Percentiles rank a stretch among this genome's conserved stretches.
Conservation (phyloP, 2,888 invertebrate species). For the Agriopis leucophaearia region DNA sequence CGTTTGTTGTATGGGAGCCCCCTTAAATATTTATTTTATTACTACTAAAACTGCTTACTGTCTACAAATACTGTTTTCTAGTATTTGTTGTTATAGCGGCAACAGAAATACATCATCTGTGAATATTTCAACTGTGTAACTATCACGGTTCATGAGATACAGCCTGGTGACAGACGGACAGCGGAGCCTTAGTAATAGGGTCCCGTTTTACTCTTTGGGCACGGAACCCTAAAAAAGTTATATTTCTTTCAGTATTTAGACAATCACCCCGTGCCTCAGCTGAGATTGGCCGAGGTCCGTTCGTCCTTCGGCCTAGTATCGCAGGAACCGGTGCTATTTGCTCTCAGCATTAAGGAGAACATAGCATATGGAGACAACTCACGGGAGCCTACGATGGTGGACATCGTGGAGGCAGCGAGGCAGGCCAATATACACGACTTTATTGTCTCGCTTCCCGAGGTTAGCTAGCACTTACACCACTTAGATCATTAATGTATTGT, state of each 20-base stretch:
- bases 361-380: conserved; percentile 95
- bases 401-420: conserved; percentile 91
- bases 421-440: conserved; percentile 94
- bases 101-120: too few species aligned
- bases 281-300: conserved; percentile 33
- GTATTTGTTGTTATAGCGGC: too few species aligned
- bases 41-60: too few species aligned
- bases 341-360: conserved; percentile 93
- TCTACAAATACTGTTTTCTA: too few species aligned
- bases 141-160: too few species aligned
- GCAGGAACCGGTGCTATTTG: conserved; percentile 95
- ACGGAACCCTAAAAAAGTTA: not conserved
- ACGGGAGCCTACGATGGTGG: conserved; percentile 88
- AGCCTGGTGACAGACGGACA: too few species aligned
- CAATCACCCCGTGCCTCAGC: conserved; percentile 20
- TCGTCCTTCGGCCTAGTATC: conserved; percentile 90
- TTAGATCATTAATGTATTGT: too few species aligned
- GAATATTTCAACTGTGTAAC: too few species aligned
- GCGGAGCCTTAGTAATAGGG: too few species aligned
- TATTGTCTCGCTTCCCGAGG: conserved; percentile 89
- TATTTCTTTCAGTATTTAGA: conserved; percentile 58
- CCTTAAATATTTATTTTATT: too few species aligned
- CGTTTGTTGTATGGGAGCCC: too few species aligned
- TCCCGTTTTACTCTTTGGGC: too few species aligned
- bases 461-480: conserved; percentile 47